Base-by-base conservation (phyloP, 1,140 invertebrate genomes). In the Meloidogyne floridensis region DNA sequence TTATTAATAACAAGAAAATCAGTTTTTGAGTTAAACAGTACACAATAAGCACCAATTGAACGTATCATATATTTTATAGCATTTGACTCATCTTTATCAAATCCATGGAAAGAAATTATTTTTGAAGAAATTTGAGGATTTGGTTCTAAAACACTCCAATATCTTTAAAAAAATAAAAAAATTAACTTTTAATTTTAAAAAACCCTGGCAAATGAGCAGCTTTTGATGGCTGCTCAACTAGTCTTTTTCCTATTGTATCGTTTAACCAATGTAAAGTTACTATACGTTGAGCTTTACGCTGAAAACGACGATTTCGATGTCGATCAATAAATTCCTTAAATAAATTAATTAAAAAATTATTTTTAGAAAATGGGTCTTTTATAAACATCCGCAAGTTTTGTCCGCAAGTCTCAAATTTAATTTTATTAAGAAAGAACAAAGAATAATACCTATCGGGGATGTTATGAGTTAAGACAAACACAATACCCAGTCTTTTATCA, bases 191-290 rank as follows among this genome's bases (percentile, higher is more conserved):
- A 32, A 32, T 32, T 32, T 32, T 32, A 32, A 32, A 59, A 77
- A 47, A 77, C 77, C 77, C 72, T n/a, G 81, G 81, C 9, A 82
- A 42, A 82, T 82, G 81, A 42, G 71, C 43, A 82, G 80, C 80
- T 47, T 82, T 82, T 20, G 69, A 70, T 1, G 81, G 81, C 43
- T 80, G 53, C n/a, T 53, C 69, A 56, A 82, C 75, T 72, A 32
- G 47, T 42, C 73, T 72, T 32, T 82, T 82, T 51, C 43, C 70
- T 53, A 82, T 71, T 59, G 81, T 75, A 32, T 82, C 81, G 72
- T 75, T 82, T 10, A 82, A 20, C 81, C 81, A 82, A 56, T 82
- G 77, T 2, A 81, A 32, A 32, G 81, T 83, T 18, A 82, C 79
- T 7, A 82, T 18, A 43, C 81, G 54, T 43, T 81, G 83, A 15